Conservation (phyloP, 2,797 vertebrate species). For the Lithobates pipiens region DNA sequence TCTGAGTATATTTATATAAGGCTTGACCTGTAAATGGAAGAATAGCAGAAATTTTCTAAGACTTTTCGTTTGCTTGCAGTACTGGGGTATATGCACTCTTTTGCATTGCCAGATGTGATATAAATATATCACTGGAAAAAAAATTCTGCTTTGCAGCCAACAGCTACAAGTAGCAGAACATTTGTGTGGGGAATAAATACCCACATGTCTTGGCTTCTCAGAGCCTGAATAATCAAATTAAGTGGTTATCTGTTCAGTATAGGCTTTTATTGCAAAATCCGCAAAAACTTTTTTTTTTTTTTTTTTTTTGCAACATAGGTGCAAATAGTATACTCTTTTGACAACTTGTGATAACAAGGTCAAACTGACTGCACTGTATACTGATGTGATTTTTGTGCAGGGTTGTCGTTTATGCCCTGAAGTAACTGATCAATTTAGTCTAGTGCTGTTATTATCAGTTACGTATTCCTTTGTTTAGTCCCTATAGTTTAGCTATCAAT, state of each 20-base stretch:
- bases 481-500: too few species aligned
- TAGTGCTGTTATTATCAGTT: too few species aligned
- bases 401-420: too few species aligned
- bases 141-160: not conserved
- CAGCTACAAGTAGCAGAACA: not conserved
- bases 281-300: not conserved
- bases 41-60: not conserved
- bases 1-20: not conserved
- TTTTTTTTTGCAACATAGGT: not conserved
- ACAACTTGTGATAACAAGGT: too few species aligned
- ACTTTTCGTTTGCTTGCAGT: not conserved
- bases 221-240: not conserved
- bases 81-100: not conserved
- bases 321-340: not conserved
- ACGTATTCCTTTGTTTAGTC: too few species aligned
- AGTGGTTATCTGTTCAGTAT: not conserved
- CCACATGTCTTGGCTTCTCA: not conserved
- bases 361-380: not conserved
- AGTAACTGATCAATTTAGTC: too few species aligned
- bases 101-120: conserved; percentile 15
- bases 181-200: not conserved
- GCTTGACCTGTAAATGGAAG: not conserved
- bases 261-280: not conserved
- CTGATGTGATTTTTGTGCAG: too few species aligned
- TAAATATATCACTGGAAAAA: conserved; percentile 8